Conservation (phyloP, 2,888 invertebrate species). For the Cheilosia variabilis region DNA sequence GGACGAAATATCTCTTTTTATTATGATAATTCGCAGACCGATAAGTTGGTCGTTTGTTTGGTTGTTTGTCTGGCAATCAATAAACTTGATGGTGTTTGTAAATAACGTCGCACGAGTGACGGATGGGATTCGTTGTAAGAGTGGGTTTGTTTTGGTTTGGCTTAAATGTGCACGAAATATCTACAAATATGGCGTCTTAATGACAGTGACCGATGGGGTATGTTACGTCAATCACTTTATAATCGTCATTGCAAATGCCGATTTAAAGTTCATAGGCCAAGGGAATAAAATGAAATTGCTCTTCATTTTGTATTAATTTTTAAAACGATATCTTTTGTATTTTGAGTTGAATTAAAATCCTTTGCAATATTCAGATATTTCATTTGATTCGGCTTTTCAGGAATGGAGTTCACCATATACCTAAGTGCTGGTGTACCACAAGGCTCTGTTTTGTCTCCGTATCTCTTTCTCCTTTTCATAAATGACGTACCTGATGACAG, state of each 20-base stretch:
- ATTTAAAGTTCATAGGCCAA: not conserved
- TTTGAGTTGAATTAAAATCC: too few relatives aligned
- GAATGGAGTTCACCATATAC: too few relatives aligned
- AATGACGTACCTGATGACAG: too few relatives aligned
- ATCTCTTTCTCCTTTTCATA: too few relatives aligned
- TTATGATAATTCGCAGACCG: constrained; percentile 56
- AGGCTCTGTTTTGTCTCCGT: too few relatives aligned
- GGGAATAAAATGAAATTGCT: too few relatives aligned
- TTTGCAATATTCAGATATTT: too few relatives aligned
- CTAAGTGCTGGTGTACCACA: too few relatives aligned
- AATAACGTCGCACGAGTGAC: not conserved
- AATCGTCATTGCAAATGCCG: not conserved
- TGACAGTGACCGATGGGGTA: constrained; percentile 5
- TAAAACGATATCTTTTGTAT: too few relatives aligned
- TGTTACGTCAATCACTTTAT: not conserved
- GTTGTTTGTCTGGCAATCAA: constrained; percentile 10
- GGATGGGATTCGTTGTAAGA: not conserved
- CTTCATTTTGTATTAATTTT: too few relatives aligned
- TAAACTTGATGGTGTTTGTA: constrained; percentile 2
- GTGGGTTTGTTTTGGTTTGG: not conserved
- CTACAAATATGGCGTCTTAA: not conserved
- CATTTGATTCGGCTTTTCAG: too few relatives aligned
- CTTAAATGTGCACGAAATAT: not conserved
- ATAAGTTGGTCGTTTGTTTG: constrained; percentile 16
- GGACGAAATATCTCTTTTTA: constrained; percentile 53